phyloP scores from a whole-genome alignment of 2,888 invertebrate genomes.

The Tetragnatha montana region DNA sequence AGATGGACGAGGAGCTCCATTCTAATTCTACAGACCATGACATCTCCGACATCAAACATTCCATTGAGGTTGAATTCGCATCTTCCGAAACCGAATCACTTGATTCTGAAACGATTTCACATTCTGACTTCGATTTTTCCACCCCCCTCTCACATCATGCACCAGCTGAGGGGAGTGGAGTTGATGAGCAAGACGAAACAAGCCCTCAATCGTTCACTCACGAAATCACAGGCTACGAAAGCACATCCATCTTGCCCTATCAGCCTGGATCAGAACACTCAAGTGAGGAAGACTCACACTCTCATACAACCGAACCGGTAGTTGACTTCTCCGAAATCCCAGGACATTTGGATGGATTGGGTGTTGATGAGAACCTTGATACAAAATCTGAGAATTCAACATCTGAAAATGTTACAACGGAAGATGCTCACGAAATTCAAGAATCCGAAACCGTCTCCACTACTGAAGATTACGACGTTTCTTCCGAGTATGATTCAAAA shows the following conservation, averaged over 20 bases:
- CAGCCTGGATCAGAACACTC: background rate
- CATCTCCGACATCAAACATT: background rate
- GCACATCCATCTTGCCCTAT: background rate
- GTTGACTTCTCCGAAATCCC: background rate
- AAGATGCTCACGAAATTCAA: background rate
- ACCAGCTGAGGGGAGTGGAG: background rate
- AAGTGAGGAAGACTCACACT: background rate
- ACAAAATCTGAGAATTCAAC: background rate
- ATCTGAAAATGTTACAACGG: background rate
- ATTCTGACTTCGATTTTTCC: background rate
- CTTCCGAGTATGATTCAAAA: background rate
- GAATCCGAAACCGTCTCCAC: conserved; percentile 2
- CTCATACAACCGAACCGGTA: background rate
- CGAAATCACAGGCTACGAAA: background rate
- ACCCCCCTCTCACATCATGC: background rate
- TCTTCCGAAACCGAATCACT: background rate
- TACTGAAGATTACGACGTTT: background rate
- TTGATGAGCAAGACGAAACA: background rate
- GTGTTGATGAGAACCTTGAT: background rate
- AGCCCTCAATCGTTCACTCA: background rate
- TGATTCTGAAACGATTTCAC: background rate
- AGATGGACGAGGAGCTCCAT: background rate
- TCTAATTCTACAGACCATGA: background rate
- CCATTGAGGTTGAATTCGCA: background rate
- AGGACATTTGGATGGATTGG: background rate